Percentiles rank a stretch among this genome's conserved stretches.
Evolutionary conservation across 2,113 vertebrate genomes (phyloP).

Genomic region (Sebastes fasciatus): DNA sequence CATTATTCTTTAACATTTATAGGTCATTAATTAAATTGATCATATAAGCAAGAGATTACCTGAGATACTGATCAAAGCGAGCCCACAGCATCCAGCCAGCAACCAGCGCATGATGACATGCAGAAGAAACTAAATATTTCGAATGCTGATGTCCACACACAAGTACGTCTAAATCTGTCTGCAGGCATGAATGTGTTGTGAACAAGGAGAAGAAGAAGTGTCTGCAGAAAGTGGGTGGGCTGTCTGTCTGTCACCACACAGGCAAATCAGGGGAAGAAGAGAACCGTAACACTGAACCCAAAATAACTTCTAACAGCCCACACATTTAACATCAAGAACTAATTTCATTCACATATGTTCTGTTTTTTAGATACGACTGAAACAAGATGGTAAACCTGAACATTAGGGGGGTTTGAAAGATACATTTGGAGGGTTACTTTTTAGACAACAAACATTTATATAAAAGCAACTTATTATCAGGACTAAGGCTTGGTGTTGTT

Average conservation of each 20-base stretch:
- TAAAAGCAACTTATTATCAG: not conserved
- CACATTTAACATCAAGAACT: not conserved
- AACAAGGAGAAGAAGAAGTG: not conserved
- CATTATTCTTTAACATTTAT: not conserved
- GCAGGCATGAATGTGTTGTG: slow-evolving; percentile 7
- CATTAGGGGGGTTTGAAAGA: no score
- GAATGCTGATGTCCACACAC: not conserved
- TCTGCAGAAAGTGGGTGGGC: slow-evolving; percentile 27
- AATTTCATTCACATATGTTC: not conserved
- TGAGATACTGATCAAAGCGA: slow-evolving; percentile 68
- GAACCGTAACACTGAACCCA: not conserved
- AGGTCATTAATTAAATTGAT: not conserved
- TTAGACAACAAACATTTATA: not conserved
- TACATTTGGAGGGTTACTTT: not conserved
- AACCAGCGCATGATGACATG: slow-evolving; percentile 71
- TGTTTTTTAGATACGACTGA: not conserved
- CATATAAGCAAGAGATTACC: slow-evolving; percentile 64
- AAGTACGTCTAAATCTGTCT: not conserved
- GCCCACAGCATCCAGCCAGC: slow-evolving; percentile 61
- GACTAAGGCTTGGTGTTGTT: not conserved
- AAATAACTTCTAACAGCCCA: slow-evolving; percentile 8
- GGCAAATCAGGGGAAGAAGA: slow-evolving; percentile 64
- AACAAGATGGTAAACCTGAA: not conserved
- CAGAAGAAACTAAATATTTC: not conserved
- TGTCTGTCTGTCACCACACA: slow-evolving; percentile 1